phyloP scores from a whole-genome alignment of 2,113 vertebrate genomes.

The Microcebus tavaratra region DNA sequence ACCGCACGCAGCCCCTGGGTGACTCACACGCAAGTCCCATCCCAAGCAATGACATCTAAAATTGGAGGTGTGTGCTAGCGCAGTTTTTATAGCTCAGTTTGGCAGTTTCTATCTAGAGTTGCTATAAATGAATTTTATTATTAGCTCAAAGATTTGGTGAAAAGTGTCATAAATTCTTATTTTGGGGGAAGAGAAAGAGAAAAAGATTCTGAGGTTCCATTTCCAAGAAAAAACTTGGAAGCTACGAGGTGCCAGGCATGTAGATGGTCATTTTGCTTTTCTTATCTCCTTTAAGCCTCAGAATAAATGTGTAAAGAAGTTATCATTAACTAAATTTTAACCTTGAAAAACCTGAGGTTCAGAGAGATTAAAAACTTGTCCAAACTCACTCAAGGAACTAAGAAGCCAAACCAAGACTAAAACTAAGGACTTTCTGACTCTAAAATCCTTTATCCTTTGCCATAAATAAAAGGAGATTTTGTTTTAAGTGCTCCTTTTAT shows the following conservation, averaged over 20 bases:
- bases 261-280: neutral
- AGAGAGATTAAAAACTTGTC: neutral
- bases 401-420: neutral
- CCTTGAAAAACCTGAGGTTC: neutral
- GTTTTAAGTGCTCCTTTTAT: neutral
- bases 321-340: conserved; percentile 20
- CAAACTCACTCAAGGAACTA: neutral
- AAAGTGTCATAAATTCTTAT: neutral
- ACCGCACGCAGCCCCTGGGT: neutral
- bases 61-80: neutral
- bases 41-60: conserved; percentile 40
- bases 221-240: conserved; percentile 19
- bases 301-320: neutral
- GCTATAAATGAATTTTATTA: conserved; percentile 27
- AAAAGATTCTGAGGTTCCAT: neutral
- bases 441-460: neutral
- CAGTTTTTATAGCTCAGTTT: neutral
- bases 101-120: conserved; percentile 48
- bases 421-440: neutral
- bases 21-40: neutral
- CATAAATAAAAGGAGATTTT: neutral
- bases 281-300: neutral
- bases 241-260: neutral
- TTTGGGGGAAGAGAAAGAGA: neutral
- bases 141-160: conserved; percentile 29